Base-by-base conservation (phyloP, 2,113 vertebrate species). In the Chaenogobius annularis region DNA sequence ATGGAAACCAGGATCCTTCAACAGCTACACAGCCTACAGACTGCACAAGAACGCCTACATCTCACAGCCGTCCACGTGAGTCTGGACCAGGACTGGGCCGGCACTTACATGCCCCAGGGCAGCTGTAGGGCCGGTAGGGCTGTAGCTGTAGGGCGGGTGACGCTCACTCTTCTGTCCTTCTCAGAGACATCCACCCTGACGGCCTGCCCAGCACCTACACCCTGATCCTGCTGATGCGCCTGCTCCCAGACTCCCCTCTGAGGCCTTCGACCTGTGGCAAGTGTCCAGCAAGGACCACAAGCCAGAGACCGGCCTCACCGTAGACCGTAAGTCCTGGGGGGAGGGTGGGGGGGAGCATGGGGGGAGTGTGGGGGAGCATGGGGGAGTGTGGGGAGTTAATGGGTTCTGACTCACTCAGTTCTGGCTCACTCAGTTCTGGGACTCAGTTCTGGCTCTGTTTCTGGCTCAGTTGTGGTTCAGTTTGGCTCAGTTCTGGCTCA, bases 181-280 rank as follows among this genome's bases (percentile, higher is more conserved):
- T 15, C 48, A 50, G 48, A 5, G 48, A 50, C 44, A 14, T 17
- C 5, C 48, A 50, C 48, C 48, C 48, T 19, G 48, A 50, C 14
- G 48, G 48, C 17, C 48, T 50, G 48, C 48, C 48, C 48, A 6
- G 14, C 14, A 52, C 48, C 15, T 52, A 46, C 44, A 46, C 48
- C 50, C 19, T 22, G n/a, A n/a, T 15, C 23, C 22, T 26, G 11
- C 56, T 31, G 19, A 2, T 99, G 92, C 95, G 96, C 37, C 92
- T 99, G 48, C 94, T 99, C 46, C 95, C 97, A 0, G 96, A 98
- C 84, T 92, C 95, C 95, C 96, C 22, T 90, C 7, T 0, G 93
- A 98, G 31, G 93, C 96, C 77, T 99, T 99, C 80, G 96, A 98
- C 84, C 91, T 99, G 83, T 99, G 98, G 98, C 98, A 99, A 92